phyloP scores from a whole-genome alignment of 2,113 vertebrate species.

The Eleginops maclovinus region DNA sequence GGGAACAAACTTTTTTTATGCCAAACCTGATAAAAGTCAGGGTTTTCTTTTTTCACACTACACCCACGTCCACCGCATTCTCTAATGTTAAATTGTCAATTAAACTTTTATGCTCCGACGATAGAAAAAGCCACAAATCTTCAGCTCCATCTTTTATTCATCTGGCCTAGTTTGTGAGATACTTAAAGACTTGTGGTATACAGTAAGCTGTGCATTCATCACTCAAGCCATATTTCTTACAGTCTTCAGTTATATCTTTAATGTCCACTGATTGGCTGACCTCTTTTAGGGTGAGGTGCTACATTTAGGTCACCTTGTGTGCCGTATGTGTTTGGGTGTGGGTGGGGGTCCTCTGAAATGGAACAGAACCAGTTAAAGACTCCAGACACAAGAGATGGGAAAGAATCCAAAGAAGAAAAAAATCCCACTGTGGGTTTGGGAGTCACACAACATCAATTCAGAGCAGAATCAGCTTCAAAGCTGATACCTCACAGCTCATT shows the following conservation, averaged over 20 bases:
- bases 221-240: conserved; percentile 39
- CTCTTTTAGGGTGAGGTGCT: conserved; percentile 22
- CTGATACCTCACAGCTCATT: conserved; percentile 76
- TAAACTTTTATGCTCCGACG: conserved; percentile 56
- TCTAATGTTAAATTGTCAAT: conserved; percentile 68
- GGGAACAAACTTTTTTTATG: conserved; percentile 4
- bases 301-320: conserved; percentile 36
- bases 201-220: conserved; percentile 38
- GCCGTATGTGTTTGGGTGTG: not conserved
- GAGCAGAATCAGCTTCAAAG: conserved; percentile 60
- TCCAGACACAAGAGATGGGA: conserved; percentile 45
- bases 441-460: conserved; percentile 75
- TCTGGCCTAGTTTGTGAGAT: conserved; percentile 50
- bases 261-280: conserved; percentile 43
- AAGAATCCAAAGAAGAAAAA: conserved; percentile 14
- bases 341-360: conserved; percentile 6
- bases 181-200: conserved; percentile 28
- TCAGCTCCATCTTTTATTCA: conserved; percentile 63
- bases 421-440: conserved; percentile 40
- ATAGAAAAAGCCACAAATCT: conserved; percentile 60
- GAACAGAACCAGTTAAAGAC: conserved; percentile 43
- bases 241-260: conserved; percentile 41
- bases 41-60: conserved; percentile 16
- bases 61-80: conserved; percentile 36
- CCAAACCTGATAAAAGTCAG: conserved; percentile 41